These are phyloP conservation scores for Drusus annulatus DNA, from an alignment of 1,140 invertebrate species.

Conservation along the genomic window DNA sequence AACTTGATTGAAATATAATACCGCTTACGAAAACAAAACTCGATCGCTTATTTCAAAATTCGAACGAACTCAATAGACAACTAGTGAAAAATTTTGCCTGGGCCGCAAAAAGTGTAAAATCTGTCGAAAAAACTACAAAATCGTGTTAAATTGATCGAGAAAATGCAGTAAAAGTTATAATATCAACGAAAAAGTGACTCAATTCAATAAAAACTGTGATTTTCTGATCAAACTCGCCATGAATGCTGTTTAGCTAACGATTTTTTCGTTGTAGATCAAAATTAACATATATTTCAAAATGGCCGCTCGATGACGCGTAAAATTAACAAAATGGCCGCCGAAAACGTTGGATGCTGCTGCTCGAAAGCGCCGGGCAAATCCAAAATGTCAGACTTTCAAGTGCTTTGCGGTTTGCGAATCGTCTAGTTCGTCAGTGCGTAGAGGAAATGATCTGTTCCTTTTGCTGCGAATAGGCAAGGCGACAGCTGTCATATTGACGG, in stretches of 20 bases:
- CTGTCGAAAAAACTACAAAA: background rate
- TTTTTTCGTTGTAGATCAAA: background rate
- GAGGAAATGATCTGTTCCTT: conserved; percentile 45
- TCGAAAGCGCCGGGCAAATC: background rate
- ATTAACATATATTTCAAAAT: background rate
- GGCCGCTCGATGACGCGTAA: conserved; percentile 15
- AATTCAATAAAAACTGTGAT: too few relatives aligned
- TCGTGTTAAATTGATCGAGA: background rate
- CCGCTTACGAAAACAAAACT: background rate
- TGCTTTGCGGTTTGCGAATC: background rate
- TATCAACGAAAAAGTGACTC: too few relatives aligned
- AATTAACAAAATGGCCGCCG: background rate
- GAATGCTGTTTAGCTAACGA: background rate
- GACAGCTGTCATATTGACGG: conserved; percentile 10
- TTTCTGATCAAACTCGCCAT: background rate
- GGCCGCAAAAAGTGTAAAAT: background rate
- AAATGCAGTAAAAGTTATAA: background rate
- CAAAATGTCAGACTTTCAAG: background rate
- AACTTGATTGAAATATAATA: background rate
- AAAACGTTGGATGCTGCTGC: background rate
- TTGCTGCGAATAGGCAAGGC: conserved; percentile 48
- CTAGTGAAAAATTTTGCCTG: background rate
- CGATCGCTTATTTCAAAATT: background rate
- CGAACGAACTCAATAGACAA: background rate
- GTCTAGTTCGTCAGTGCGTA: background rate